Base-by-base conservation (phyloP, 2,797 vertebrate genomes). In the Platalea minor region DNA sequence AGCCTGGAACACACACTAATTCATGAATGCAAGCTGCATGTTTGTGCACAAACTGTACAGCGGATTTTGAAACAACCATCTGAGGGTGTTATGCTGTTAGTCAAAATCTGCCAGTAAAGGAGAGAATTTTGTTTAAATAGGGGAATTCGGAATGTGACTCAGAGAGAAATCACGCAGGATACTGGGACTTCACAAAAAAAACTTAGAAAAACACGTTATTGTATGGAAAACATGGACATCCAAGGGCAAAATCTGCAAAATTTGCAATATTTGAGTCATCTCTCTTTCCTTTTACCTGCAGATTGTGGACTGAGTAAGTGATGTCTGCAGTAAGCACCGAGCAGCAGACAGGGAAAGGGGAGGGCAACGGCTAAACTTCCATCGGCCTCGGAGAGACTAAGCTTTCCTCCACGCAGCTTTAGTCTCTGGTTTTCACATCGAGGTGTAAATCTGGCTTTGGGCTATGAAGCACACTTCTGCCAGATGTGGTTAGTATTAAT, bases 91-190 rank as follows among this genome's bases (percentile, higher is more conserved):
- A 54, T 8, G 43, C 59, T 72, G 56, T 23, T 78, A 45, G 57
- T 81, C 73, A 88, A 91, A 95, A 80, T 29, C 78, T 57, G 48
- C 33, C 56, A 88, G 61, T 5, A 70, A 73, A 79, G 46, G 57
- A 39, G 45, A 87, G n/a, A 37, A 77, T 93, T 91, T 73, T 94
- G 67, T 91, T 93, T 91, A 75, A 91, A 87, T 8, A 69, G 69
- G n/a, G 48, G 65, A 35, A 95, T 90, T 94, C 5, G 0, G 51
- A 86, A 60, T n/a, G 59, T 94, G 79, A 91, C 89, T 92, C 89
- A 78, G 29, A 67, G 15, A 75, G 57, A 85, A 93, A 80, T 85
- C 67, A 85, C 0, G 11, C 6, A 45, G 76, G 61, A 59, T 51
- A 33, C 21, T 19, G 70, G 25, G 26, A 56, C 56, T 29, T 60